Evolutionary conservation across 2,797 vertebrate species (phyloP).

Genomic region (Epinephelus awoara): DNA sequence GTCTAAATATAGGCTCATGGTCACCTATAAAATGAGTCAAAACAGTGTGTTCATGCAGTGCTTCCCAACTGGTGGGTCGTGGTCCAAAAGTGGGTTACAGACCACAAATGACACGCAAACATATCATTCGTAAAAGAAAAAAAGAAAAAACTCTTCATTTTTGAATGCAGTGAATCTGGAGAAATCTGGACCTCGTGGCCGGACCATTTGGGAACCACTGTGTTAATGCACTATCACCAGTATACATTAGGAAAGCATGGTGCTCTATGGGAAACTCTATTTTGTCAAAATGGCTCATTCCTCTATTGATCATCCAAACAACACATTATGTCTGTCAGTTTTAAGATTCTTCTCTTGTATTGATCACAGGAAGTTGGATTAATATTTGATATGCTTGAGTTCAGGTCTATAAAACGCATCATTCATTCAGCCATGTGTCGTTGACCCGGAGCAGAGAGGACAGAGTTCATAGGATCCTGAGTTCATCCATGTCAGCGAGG

Average conservation of each 20-base stretch:
- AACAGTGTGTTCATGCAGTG: constrained; percentile 2
- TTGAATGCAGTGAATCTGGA: no score
- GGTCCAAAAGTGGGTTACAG: no score
- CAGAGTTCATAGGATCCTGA: neutral
- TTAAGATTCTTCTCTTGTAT: neutral
- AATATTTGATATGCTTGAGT: constrained; percentile 9
- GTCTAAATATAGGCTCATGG: constrained; percentile 30
- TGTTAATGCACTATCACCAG: neutral
- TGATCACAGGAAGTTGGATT: neutral
- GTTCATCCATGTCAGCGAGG: neutral
- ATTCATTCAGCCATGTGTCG: constrained; percentile 1
- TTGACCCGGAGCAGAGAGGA: neutral
- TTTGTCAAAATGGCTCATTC: neutral
- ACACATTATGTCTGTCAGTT: neutral
- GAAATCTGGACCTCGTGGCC: no score
- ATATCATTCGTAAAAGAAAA: no score
- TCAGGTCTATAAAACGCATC: constrained; percentile 1
- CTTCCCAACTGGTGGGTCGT: no score
- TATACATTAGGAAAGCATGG: neutral
- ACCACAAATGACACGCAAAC: no score
- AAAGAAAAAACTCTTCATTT: no score
- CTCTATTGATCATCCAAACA: neutral
- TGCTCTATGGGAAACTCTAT: neutral
- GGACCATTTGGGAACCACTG: no score
- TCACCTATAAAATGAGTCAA: constrained; percentile 11